Base-by-base conservation (phyloP, 2,888 invertebrate species). In the Eilema caniola region DNA sequence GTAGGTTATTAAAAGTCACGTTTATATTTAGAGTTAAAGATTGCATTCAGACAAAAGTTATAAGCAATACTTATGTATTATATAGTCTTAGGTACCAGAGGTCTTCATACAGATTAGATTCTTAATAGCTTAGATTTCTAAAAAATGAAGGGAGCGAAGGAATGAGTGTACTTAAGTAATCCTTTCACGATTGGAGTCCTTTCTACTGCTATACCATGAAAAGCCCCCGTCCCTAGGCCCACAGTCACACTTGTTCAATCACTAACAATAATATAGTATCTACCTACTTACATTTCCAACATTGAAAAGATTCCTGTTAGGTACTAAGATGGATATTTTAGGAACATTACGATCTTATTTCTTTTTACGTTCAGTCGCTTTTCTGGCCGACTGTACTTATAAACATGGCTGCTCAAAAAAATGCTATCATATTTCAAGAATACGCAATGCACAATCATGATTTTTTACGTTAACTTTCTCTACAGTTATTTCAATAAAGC, bases 401-500 rank as follows among this genome's bases (percentile, higher is more conserved):
- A 25, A 14, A 14, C 14, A 14, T 0, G 59, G 25, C 23, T 59
- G 25, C 25, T 23, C 12, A 14, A 12, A 59, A 59, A 57, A 24
- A n/a, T 16, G 60, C 28, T 60, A 60, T 61, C 61, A 61, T n/a
- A 61, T 61, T 61, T 31, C 61, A 57, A 37, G 37, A 24, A 33
- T 41, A 41, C 3, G 25, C n/a, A 59, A 66, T 20, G 20, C 41
- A 66, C 24, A 66, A 28, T 28, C n/a, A 61, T 33, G 28, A 20
- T 61, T 24, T n/a, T 31, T 61, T 33, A n/a, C n/a, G 31, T 61
- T 20, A 24, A 69, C 64, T 69, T 71, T 65, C 53, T 66, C 70
- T 63, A 53, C 25, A 37, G 25, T 23, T 61, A 31, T 66, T 14
- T 71, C 68, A 60, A 71, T 31, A 67, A 75, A 73, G 62, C 64